A percentile compares a stretch with the other conserved stretches of the same genome.
Conservation (phyloP, 2,113 vertebrate genomes). For the Hippocampus zosterae region DNA sequence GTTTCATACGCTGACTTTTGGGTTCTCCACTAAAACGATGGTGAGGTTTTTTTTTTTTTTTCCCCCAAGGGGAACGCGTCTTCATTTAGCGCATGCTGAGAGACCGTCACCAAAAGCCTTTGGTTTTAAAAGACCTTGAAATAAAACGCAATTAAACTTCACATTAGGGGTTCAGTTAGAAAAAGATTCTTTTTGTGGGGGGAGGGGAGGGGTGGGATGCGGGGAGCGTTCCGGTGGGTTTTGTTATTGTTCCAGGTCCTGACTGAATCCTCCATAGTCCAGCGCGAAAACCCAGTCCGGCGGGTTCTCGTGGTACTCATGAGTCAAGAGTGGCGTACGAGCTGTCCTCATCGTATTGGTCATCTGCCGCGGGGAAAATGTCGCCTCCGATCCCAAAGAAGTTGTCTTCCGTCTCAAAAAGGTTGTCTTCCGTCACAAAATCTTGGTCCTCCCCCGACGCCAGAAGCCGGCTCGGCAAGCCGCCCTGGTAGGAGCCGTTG, state of each 20-base stretch:
- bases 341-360: background rate
- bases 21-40: background rate
- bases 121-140: background rate
- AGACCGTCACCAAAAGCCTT: background rate
- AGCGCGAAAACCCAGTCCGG: conserved; percentile 21
- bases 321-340: background rate
- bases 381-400: background rate
- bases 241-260: conserved; percentile 48
- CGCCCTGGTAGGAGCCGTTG: background rate
- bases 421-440: background rate
- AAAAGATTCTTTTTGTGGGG: background rate
- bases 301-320: background rate
- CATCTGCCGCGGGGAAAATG: background rate
- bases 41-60: background rate
- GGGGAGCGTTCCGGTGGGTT: conserved; percentile 32
- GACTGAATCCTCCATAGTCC: conserved; percentile 45
- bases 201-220: conserved; percentile 1
- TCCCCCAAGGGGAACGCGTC: background rate
- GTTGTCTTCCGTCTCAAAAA: background rate
- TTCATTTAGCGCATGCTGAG: background rate
- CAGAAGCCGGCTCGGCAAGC: background rate
- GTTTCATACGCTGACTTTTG: background rate
- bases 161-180: background rate
- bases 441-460: background rate
- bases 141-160: background rate